Percentiles rank a stretch among this genome's conserved stretches.
These are phyloP conservation scores for Pteropus alecto DNA, from an alignment of 2,113 vertebrate species.

Conservation along the genomic window DNA sequence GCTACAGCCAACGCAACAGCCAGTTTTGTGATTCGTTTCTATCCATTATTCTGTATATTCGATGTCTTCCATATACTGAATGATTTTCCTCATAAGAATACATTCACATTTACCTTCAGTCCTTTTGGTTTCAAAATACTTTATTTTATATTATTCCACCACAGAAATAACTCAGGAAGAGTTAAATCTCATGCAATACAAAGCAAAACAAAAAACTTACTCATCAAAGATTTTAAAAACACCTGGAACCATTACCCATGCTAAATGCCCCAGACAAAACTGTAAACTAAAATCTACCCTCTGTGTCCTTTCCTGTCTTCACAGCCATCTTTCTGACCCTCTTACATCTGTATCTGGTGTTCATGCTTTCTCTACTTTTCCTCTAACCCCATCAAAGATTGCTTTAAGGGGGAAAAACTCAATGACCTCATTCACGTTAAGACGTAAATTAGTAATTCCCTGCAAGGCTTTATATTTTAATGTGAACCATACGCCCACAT, in stretches of 20 bases:
- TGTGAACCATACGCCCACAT: conserved; percentile 53
- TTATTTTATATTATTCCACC: background rate
- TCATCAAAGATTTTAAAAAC: background rate
- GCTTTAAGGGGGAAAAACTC: conserved; percentile 37
- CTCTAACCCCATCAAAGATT: background rate
- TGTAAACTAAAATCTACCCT: background rate
- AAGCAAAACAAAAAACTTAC: background rate
- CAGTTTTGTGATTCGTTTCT: background rate
- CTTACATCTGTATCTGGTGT: background rate
- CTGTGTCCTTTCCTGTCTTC: background rate
- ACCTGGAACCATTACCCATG: background rate
- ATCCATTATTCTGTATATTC: background rate
- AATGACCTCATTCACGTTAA: conserved; percentile 65
- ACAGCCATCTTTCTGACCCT: background rate
- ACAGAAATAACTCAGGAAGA: background rate
- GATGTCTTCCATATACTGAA: background rate
- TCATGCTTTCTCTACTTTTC: background rate
- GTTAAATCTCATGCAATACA: conserved; percentile 4
- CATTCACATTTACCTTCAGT: background rate
- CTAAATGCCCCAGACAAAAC: background rate
- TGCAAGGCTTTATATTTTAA: conserved; percentile 66
- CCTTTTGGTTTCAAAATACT: background rate
- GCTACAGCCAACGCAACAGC: background rate
- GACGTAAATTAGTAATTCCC: conserved; percentile 65
- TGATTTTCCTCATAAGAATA: background rate